Evolutionary conservation across 2,797 vertebrate genomes (phyloP).

Genomic region (Lagorchestes hirsutus): DNA sequence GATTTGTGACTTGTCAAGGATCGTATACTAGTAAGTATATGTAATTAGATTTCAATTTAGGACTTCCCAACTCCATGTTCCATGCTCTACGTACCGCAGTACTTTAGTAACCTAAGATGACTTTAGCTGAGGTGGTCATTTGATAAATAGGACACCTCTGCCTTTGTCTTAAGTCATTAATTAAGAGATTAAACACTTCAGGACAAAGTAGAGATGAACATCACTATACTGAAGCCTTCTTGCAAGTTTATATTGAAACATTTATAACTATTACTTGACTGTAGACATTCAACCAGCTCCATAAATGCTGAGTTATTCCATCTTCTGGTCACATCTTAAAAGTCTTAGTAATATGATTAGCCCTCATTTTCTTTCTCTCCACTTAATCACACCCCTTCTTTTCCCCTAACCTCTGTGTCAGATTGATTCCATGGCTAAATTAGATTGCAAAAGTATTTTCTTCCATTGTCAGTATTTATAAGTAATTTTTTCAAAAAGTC

Average conservation of each 20-base stretch:
- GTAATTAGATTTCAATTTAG: not conserved
- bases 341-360: not conserved
- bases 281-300: not conserved
- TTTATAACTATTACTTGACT: not conserved
- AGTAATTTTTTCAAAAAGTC: not conserved
- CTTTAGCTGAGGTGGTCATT: not conserved
- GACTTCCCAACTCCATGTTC: not conserved
- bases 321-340: not conserved
- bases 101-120: not conserved
- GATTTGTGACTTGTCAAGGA: conserved; percentile 67
- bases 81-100: not conserved
- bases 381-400: not conserved
- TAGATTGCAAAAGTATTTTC: not conserved
- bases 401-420: not conserved
- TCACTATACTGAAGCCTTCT: not conserved
- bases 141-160: not conserved
- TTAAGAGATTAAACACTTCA: not conserved
- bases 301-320: not conserved
- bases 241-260: not conserved
- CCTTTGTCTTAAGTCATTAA: not conserved
- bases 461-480: not conserved
- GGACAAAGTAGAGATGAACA: not conserved
- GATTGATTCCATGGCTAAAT: not conserved
- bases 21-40: not conserved
- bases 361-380: not conserved